Evolutionary conservation across 2,797 vertebrate species (phyloP).

Genomic region (Dallia pectoralis): DNA sequence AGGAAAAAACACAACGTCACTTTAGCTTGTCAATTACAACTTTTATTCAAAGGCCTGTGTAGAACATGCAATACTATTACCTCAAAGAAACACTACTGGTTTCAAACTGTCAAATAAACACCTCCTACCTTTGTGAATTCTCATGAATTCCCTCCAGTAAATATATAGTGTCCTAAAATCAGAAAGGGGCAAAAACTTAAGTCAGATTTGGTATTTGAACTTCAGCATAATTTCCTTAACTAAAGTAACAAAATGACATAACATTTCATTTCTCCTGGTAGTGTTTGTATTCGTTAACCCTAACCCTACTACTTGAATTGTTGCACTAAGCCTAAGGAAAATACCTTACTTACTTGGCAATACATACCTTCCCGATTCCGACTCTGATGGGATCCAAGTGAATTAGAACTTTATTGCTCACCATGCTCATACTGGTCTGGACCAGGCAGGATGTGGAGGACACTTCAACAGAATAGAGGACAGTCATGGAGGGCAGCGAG

Average conservation of each 20-base stretch:
- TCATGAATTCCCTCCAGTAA: conserved; percentile 86
- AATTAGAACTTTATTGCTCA: conserved; percentile 42
- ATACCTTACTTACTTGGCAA: too few species aligned
- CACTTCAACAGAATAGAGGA: conserved; percentile 87
- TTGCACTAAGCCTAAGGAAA: too few species aligned
- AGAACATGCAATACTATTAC: conserved; percentile 28
- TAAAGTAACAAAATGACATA: neutral
- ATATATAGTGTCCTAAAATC: conserved; percentile 87
- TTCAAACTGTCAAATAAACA: conserved; percentile 4
- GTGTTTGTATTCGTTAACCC: too few species aligned
- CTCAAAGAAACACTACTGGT: neutral
- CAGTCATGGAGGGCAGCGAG: conserved; percentile 83
- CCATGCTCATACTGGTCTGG: conserved; percentile 82
- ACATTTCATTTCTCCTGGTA: neutral
- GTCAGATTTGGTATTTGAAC: neutral
- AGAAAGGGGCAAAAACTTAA: conserved; percentile 2
- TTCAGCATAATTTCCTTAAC: neutral
- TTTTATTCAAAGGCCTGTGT: conserved; percentile 15
- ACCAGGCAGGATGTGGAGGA: conserved; percentile 83
- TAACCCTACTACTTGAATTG: too few species aligned
- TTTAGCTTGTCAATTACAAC: neutral
- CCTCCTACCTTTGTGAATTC: conserved; percentile 73
- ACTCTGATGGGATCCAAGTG: neutral
- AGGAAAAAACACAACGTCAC: neutral
- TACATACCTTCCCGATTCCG: too few species aligned